Base-by-base conservation (phyloP, 1,140 invertebrate genomes). In the Atta colombica region DNA sequence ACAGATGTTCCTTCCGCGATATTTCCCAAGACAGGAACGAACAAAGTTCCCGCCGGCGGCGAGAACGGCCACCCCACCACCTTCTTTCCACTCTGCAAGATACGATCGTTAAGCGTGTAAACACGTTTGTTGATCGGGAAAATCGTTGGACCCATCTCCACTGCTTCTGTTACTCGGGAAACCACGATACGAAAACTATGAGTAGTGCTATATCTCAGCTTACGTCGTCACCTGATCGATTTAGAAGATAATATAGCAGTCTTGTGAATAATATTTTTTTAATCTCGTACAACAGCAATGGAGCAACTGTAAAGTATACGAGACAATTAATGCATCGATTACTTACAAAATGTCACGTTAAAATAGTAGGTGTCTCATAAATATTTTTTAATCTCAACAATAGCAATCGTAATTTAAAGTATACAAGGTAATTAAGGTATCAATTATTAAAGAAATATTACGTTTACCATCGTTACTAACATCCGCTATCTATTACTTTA, bases 1-100 rank as follows among this genome's bases (percentile, higher is more conserved):
- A 91, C 90, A 91, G 90, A 91, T 91, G 90, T 91, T 91, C 86
- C 86, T 88, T 88, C 86, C 81, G 88, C 81, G 89, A 90, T 90
- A 91, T 91, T 91, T 91, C 90, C 90, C 90, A 90, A 82, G 82
- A 85, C 82, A 89, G 74, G 65, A 87, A 53, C 84, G 86, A 85
- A 85, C 88, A 90, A 90, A 90, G 72, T 89, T 90, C 74, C 75
- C 51, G 82, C 45, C 49, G 71, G 35, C 65, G 74, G 60, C 77
- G 35, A 28, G 12, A 45, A 21, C 39, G 63, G 55, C 55, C 45
- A 39, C 16, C 39, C 35, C 39, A 25, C 49, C 31, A 16, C 49
- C 65, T 60, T 35, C 35, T 61, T 88, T 78, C 72, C 88, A 75
- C 87, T 49, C 12, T 53, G 35, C 35, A 49, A 55, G 78, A 21